Percentiles rank a stretch among this genome's conserved stretches.
Conservation (phyloP, 2,797 vertebrate species). For the Syngnathus rostellatus region DNA sequence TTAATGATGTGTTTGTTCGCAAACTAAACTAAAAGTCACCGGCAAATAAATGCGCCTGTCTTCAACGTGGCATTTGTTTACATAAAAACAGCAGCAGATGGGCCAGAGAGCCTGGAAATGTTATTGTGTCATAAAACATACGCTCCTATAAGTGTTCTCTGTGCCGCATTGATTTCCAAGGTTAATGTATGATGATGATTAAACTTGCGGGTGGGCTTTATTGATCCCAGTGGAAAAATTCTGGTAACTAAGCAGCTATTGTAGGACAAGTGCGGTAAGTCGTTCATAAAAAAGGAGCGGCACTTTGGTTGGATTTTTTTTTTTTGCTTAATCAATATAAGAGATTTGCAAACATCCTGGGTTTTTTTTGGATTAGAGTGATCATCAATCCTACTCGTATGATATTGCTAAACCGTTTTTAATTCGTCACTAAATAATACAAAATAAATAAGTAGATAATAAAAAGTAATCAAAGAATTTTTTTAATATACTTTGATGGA, state of each 20-base stretch:
- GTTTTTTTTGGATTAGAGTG: too few species aligned
- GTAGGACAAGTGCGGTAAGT: background rate
- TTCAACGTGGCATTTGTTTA: slow-evolving; percentile 26
- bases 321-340: too few species aligned
- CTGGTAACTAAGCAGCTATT: slow-evolving; percentile 8
- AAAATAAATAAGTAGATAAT: too few species aligned
- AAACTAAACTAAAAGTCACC: slow-evolving; percentile 17
- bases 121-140: slow-evolving; percentile 29
- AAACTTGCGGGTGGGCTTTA: slow-evolving; percentile 21
- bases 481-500: too few species aligned
- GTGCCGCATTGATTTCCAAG: slow-evolving; percentile 15
- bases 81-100: slow-evolving; percentile 24
- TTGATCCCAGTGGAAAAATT: slow-evolving; percentile 27
- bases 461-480: too few species aligned
- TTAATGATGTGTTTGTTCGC: slow-evolving; percentile 4
- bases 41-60: slow-evolving; percentile 29
- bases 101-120: slow-evolving; percentile 18
- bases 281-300: background rate
- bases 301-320: background rate
- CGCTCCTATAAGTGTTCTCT: slow-evolving; percentile 13
- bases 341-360: too few species aligned
- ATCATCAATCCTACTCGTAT: too few species aligned
- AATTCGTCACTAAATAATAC: too few species aligned
- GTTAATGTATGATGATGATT: slow-evolving; percentile 30
- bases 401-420: too few species aligned